A percentile compares a stretch with the other conserved stretches of the same genome.
phyloP scores from a whole-genome alignment of 2,797 vertebrate genomes.

The Thalassophryne amazonica region DNA sequence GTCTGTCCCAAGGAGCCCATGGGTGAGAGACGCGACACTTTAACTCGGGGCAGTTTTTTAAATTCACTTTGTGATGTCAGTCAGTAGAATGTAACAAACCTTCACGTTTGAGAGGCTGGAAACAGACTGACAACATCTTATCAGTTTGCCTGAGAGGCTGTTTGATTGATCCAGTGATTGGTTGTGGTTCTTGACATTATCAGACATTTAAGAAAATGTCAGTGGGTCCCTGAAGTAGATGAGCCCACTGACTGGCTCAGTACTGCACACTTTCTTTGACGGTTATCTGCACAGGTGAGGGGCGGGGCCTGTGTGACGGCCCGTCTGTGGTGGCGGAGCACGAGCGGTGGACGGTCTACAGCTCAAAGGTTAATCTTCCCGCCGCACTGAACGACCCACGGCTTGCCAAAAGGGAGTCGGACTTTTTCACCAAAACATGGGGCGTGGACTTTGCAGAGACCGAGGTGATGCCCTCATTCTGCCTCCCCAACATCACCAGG shows the following conservation, averaged over 20 bases:
- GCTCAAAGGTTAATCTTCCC: slow-evolving; percentile 98
- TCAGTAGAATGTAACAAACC: too few species aligned
- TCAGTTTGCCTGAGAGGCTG: too few species aligned
- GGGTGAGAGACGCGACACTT: too few species aligned
- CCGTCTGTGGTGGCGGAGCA: slow-evolving; percentile 94
- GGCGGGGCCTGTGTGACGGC: slow-evolving; percentile 81
- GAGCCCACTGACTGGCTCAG: too few species aligned
- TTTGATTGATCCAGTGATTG: too few species aligned
- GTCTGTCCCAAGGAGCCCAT: slow-evolving; percentile 96
- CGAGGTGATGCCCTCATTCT: slow-evolving; percentile 91
- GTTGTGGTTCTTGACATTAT: too few species aligned
- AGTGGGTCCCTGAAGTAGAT: too few species aligned
- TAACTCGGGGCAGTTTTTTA: too few species aligned
- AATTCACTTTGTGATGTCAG: too few species aligned
- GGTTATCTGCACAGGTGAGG: slow-evolving; percentile 77
- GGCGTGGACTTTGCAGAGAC: slow-evolving; percentile 94
- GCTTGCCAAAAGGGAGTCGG: slow-evolving; percentile 94
- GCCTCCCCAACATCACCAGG: slow-evolving; percentile 91
- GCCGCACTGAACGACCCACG: slow-evolving; percentile 96
- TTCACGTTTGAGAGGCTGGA: too few species aligned
- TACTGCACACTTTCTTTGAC: accelerated
- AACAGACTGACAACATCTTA: too few species aligned
- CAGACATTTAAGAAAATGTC: too few species aligned
- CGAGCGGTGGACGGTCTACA: slow-evolving; percentile 94
- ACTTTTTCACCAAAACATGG: slow-evolving; percentile 99